These are phyloP conservation scores for Raphicerus campestris DNA, from an alignment of 2,113 vertebrate species.

Conservation along the genomic window DNA sequence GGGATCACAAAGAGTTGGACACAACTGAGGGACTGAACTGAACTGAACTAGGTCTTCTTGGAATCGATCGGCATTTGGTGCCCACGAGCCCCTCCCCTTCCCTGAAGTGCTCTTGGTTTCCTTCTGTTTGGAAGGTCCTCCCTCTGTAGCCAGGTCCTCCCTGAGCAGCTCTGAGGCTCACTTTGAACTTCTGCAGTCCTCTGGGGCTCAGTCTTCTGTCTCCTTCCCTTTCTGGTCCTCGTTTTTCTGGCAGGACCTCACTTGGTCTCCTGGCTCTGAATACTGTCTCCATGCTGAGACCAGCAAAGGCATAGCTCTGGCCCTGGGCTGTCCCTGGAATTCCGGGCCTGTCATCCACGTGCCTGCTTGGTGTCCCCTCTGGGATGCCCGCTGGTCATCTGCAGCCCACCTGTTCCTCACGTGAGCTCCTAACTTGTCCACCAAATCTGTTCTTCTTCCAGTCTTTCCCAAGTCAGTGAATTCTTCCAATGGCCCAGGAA, in stretches of 20 bases:
- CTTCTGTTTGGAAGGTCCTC: background rate
- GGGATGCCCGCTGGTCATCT: rapidly evolving
- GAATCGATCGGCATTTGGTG: rapidly evolving
- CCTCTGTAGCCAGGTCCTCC: background rate
- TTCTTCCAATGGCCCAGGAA: background rate
- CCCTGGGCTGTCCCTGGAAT: background rate
- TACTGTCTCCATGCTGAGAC: background rate
- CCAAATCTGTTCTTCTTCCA: background rate
- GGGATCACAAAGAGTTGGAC: background rate
- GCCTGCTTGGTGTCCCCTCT: background rate
- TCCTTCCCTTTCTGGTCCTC: background rate
- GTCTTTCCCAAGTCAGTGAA: background rate
- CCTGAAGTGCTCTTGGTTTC: background rate
- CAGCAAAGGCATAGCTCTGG: rapidly evolving
- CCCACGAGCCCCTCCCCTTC: background rate
- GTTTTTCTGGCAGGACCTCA: rapidly evolving
- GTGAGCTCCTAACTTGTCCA: rapidly evolving
- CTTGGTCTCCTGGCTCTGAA: rapidly evolving
- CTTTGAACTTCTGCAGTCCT: background rate
- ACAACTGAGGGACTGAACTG: no score
- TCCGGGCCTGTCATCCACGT: rapidly evolving
- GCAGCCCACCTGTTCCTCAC: rapidly evolving
- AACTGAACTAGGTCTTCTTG: background rate
- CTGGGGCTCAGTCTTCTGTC: background rate
- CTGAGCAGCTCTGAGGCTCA: background rate